A percentile compares a stretch with the other conserved stretches of the same genome.
Evolutionary conservation across 2,113 vertebrate genomes (phyloP).

Genomic region (Cottus gobio): DNA sequence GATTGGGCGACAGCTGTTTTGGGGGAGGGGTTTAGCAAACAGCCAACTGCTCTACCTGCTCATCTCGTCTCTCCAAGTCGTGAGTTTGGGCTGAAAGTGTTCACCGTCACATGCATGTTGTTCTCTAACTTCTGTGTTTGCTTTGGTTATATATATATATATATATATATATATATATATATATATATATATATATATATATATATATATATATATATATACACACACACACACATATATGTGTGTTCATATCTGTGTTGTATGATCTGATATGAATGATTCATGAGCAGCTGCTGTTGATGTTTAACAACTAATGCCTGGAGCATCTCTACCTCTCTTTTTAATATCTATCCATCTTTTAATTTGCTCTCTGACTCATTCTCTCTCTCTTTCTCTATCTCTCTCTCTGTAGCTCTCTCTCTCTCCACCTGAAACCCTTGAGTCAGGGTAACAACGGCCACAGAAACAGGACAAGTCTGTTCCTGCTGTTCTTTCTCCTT

Average conservation of each 20-base stretch:
- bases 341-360: constrained; percentile 25
- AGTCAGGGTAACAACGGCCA: constrained; percentile 34
- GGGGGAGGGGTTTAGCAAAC: too few relatives aligned
- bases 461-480: constrained; percentile 68
- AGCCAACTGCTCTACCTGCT: too few relatives aligned
- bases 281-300: constrained; percentile 53
- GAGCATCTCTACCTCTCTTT: constrained; percentile 45
- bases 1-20: too few relatives aligned
- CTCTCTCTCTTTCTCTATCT: background rate
- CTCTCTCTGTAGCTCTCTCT: constrained; percentile 6
- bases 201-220: too few relatives aligned
- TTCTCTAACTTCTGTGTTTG: too few relatives aligned
- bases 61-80: too few relatives aligned
- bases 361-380: constrained; percentile 1
- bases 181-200: too few relatives aligned
- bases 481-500: constrained; percentile 59
- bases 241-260: background rate
- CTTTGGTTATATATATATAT: too few relatives aligned
- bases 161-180: too few relatives aligned
- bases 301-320: constrained; percentile 58
- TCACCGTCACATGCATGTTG: too few relatives aligned
- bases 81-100: too few relatives aligned
- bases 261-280: constrained; percentile 46
- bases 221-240: too few relatives aligned
- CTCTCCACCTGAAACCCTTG: constrained; percentile 27